Percentiles rank a stretch among this genome's conserved stretches.
Conservation (phyloP, 2,888 invertebrate genomes). For the Orthosia gracilis region DNA sequence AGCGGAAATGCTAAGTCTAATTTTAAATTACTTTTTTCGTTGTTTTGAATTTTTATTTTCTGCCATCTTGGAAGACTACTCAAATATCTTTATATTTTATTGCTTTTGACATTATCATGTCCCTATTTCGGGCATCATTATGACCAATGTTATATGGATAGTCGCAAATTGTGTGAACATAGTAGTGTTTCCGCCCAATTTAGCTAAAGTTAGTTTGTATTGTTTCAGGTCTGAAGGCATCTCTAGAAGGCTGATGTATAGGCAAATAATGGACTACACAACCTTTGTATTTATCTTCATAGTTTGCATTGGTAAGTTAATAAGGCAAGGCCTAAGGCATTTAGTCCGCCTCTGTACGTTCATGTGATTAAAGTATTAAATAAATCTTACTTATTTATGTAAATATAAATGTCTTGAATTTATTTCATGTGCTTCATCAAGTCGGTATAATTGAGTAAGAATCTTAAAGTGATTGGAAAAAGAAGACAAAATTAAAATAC, state of each 20-base stretch:
- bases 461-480: too few species aligned
- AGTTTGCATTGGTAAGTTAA: slow-evolving; percentile 79
- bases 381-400: too few species aligned
- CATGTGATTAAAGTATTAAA: too few species aligned
- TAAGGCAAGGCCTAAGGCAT: too few species aligned
- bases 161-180: background rate
- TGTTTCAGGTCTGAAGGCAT: slow-evolving; percentile 75
- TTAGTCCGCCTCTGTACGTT: too few species aligned
- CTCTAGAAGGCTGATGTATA: slow-evolving; percentile 65
- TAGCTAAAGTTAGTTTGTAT: slow-evolving; percentile 51
- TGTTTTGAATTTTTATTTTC: background rate
- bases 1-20: background rate
- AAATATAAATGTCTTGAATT: too few species aligned
- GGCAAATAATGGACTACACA: slow-evolving; percentile 70
- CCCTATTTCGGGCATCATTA: background rate
- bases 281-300: slow-evolving; percentile 78
- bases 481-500: too few species aligned
- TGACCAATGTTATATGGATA: background rate
- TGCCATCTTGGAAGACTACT: background rate
- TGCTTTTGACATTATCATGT: too few species aligned
- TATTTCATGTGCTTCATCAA: too few species aligned
- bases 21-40: background rate
- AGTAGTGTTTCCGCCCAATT: background rate
- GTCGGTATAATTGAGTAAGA: too few species aligned
- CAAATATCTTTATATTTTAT: background rate